Percentiles rank a stretch among this genome's conserved stretches.
phyloP scores from a whole-genome alignment of 2,113 vertebrate species.

The Pipra filicauda region DNA sequence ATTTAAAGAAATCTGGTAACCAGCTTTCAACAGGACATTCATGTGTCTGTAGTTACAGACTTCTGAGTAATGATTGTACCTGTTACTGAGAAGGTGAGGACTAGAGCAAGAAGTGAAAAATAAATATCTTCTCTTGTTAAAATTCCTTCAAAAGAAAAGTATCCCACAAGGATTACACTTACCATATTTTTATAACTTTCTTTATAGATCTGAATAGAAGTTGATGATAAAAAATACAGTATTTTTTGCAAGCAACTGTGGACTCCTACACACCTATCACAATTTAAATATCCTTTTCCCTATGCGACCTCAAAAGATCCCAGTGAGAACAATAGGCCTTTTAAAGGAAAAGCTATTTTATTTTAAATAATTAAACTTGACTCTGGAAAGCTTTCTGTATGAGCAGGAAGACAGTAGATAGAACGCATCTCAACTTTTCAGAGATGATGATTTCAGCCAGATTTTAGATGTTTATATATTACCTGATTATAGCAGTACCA shows the following conservation, averaged over 20 bases:
- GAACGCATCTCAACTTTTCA: background rate
- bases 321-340: background rate
- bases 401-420: background rate
- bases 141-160: background rate
- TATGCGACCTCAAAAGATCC: background rate
- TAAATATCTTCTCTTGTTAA: background rate
- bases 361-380: background rate
- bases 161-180: background rate
- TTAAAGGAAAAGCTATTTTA: background rate
- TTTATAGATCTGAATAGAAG: background rate
- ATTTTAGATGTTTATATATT: background rate
- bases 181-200: background rate
- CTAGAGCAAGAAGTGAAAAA: background rate
- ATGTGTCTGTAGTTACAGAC: background rate
- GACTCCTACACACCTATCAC: background rate
- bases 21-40: background rate
- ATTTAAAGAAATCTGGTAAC: background rate
- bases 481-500: background rate
- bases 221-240: background rate
- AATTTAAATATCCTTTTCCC: background rate
- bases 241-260: background rate
- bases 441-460: background rate
- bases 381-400: background rate
- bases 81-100: background rate
- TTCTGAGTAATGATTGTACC: background rate